These are phyloP conservation scores for Halictus rubicundus DNA, from an alignment of 1,140 invertebrate genomes.

Conservation along the genomic window DNA sequence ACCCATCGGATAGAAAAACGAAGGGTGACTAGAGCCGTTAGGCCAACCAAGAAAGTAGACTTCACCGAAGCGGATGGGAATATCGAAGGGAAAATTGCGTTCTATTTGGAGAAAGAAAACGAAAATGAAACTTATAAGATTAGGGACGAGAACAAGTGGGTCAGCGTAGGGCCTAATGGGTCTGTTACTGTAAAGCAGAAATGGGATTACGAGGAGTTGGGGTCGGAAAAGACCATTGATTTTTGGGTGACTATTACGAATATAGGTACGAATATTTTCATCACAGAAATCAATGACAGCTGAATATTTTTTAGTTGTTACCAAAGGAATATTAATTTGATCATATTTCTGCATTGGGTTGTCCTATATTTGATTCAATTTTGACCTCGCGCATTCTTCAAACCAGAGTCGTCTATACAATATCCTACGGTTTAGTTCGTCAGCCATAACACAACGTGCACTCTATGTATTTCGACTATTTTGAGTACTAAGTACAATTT, in stretches of 20 bases:
- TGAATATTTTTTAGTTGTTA: background rate
- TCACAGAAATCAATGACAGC: background rate
- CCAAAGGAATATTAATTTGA: background rate
- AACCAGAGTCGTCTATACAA: too few species aligned
- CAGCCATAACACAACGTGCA: too few species aligned
- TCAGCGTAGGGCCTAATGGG: slow-evolving; percentile 94
- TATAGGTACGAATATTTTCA: slow-evolving; percentile 84
- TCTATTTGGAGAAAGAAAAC: slow-evolving; percentile 94
- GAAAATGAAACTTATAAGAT: slow-evolving; percentile 96
- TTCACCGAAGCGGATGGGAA: slow-evolving; percentile 95
- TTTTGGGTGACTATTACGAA: slow-evolving; percentile 98
- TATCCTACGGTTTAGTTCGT: too few species aligned
- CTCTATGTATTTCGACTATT: too few species aligned
- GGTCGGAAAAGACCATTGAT: slow-evolving; percentile 97
- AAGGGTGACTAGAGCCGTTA: slow-evolving; percentile 91
- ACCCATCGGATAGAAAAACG: slow-evolving; percentile 86
- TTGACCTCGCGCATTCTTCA: background rate
- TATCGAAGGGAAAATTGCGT: slow-evolving; percentile 92
- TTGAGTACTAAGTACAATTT: too few species aligned
- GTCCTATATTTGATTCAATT: background rate
- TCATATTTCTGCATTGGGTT: slow-evolving; percentile 10
- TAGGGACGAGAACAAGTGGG: slow-evolving; percentile 95
- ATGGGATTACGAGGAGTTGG: slow-evolving; percentile 97
- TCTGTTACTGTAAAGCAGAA: slow-evolving; percentile 96
- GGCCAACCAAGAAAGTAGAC: slow-evolving; percentile 95